Base-by-base conservation (phyloP, 2,888 invertebrate species). In the Leucozona laternaria region DNA sequence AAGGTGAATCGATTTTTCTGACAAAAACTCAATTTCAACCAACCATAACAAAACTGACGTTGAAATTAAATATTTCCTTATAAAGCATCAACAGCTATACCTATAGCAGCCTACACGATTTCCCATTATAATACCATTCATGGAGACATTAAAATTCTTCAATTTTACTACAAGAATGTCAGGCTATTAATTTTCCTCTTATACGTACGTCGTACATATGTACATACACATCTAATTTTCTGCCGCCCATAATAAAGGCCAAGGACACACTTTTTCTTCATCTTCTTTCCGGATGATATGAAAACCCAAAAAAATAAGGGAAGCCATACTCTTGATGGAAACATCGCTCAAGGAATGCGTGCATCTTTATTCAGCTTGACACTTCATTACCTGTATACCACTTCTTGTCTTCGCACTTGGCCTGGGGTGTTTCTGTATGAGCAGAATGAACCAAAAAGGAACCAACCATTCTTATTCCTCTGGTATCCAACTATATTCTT, bases 311-410 rank as follows among this genome's bases (percentile, higher is more conserved):
- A 64, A 58, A 50, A 45, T 25, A 75, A 50, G 68, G 60, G 17
- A 53, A 79, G 53, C 76, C 58, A 71, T 60, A 40, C 58, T 84
- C n/a, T n/a, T n/a, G n/a, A n/a, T n/a, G 31, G 53, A 72, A 70
- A 75, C 75, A 84, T 80, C 66, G 76, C 76, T 66, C 71, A 76
- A 76, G 84, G 84, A 84, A 84, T 84, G 84, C 84, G 84, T 84
- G 84, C 84, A 80, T 84, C 80, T 84, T 80, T 76, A 84, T 84
- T 84, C 66, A 43, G 75, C 80, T 84, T 84, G 84, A 84, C 84
- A 84, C 84, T 84, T 84, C 84, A 84, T 84, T 84, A 84, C 84
- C 84, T 84, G 79, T 84, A n/a, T n/a, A 53, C 76, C 66, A 80
- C 80, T 84, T 84, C 80, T 84, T 84, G 75, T 84, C 75, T 80